Base-by-base conservation (phyloP, 2,888 invertebrate genomes). In the Adela reaumurella region DNA sequence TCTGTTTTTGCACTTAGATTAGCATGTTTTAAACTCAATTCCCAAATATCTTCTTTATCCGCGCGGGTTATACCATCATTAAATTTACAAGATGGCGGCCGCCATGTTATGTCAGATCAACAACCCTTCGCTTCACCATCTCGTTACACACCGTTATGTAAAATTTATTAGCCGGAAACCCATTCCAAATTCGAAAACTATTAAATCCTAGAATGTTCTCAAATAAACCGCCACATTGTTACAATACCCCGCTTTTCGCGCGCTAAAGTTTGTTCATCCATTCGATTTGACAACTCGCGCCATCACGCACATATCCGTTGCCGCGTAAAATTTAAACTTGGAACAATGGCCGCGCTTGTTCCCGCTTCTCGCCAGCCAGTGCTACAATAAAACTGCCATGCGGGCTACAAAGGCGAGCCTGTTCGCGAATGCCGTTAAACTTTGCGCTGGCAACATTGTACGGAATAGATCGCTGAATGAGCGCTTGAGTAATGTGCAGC, bases 291-390 rank as follows among this genome's bases (percentile, higher is more conserved):
- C 11, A 35, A 35, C 35, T 14, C 35, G n/a, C 35, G 35, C 46
- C 17, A 46, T 46, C 19, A 24, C 20, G 28, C 50, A 53, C 56
- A 57, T 59, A 58, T 60, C 57, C 61, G 59, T 51, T 55, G 46
- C 46, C 49, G 58, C 55, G 55, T 51, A 58, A 57, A 35, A 55
- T 58, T 59, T 59, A 55, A 57, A 60, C 54, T 50, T 54, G 48
- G 58, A 60, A 62, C 60, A 63, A 62, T 58, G 57, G 54, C 35
- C 11, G 11, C 6, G 35, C 14, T 14, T 35, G 35, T 35, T 35
- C 35, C 11, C 6, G 35, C 35, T 24, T n/a, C 24, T 5, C 35
- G 35, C 35, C 11, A 14, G 6, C 35, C 35, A 35, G 11, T 14
- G n/a, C 35, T 14, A 35, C 35, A 35, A 35, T 35, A 35, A 35